Evolutionary conservation across 2,888 invertebrate species (phyloP).

Genomic region (Cenopis cana): DNA sequence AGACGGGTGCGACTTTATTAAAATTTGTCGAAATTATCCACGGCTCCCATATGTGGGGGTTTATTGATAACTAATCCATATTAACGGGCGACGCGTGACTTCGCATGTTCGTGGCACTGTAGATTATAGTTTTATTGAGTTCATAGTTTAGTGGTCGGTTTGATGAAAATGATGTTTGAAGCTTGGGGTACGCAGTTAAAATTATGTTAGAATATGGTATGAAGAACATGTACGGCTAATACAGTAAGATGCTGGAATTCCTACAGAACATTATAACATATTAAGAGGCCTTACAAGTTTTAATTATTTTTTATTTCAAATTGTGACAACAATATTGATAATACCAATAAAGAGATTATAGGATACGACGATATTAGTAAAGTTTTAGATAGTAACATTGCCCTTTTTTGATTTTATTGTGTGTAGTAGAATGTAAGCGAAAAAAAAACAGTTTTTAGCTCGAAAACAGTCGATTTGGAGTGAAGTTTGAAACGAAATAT

Average conservation of each 20-base stretch:
- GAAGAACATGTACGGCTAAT: background rate
- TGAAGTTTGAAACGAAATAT: no score
- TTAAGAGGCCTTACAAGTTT: background rate
- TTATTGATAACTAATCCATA: constrained; percentile 71
- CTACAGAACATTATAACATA: no score
- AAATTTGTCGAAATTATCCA: constrained; percentile 65
- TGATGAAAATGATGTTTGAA: background rate
- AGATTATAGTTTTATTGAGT: constrained; percentile 38
- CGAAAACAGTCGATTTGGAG: no score
- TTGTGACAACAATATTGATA: no score
- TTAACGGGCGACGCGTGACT: constrained; percentile 73
- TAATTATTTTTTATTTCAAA: no score
- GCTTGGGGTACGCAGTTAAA: background rate
- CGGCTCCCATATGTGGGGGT: constrained; percentile 74
- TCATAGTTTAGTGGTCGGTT: background rate
- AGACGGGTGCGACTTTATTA: constrained; percentile 57
- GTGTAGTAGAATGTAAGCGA: no score
- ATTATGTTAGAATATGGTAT: background rate
- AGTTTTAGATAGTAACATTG: no score
- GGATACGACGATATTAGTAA: no score
- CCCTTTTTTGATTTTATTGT: no score
- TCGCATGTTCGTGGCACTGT: constrained; percentile 54
- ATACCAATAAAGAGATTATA: no score
- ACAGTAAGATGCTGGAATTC: background rate
- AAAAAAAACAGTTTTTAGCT: no score